These are phyloP conservation scores for Protonemura montana DNA, from an alignment of 2,888 invertebrate genomes.

Conservation along the genomic window DNA sequence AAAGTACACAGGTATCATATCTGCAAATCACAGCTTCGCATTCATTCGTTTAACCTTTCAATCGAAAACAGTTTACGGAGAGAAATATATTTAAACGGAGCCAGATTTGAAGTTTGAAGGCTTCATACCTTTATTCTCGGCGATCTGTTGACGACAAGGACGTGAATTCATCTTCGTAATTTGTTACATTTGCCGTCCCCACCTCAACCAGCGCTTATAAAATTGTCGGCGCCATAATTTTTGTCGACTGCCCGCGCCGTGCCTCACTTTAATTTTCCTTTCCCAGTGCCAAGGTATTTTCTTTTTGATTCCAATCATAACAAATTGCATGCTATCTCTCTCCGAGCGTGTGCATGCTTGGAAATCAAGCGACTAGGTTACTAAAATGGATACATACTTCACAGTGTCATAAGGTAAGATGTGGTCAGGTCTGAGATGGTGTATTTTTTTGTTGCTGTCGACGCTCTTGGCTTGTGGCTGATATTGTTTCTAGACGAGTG, in stretches of 20 bases:
- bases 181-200: no score
- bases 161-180: no score
- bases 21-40: no score
- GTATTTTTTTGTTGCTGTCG: not conserved
- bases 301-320: not conserved
- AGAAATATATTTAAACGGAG: no score
- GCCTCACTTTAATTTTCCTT: not conserved
- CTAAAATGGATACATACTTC: not conserved
- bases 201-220: not conserved
- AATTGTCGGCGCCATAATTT: not conserved
- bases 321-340: not conserved
- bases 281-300: not conserved
- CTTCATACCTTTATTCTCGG: no score
- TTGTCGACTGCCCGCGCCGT: not conserved
- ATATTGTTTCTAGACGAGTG: constrained; percentile 25
- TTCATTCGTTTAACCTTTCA: no score
- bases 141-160: no score
- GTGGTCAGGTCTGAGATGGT: not conserved
- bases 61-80: no score
- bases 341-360: not conserved
- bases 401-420: not conserved
- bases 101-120: no score
- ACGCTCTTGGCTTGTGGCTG: not conserved
- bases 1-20: no score
- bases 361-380: not conserved